Evolutionary conservation across 1,140 invertebrate species (phyloP).

Genomic region (Danaus melanippus): DNA sequence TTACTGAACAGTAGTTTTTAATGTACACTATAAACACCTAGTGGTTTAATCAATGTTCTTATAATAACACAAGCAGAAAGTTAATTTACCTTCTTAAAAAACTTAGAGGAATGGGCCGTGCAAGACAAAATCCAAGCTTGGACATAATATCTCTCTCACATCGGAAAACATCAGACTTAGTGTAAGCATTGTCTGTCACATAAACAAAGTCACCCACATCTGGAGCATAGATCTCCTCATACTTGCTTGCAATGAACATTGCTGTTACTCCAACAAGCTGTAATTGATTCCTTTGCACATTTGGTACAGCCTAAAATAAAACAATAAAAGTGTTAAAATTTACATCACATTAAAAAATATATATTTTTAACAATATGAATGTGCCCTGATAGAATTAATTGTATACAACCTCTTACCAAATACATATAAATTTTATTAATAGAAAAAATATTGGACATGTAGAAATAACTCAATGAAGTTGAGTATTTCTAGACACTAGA

Average conservation of each 20-base stretch:
- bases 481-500: too few relatives aligned
- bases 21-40: too few relatives aligned
- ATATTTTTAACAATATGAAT: not conserved
- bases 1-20: too few relatives aligned
- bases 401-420: too few relatives aligned
- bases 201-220: constrained; percentile 93
- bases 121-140: constrained; percentile 84
- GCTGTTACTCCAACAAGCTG: constrained; percentile 94
- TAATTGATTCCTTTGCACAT: constrained; percentile 78
- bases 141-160: constrained; percentile 89
- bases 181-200: constrained; percentile 92
- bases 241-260: constrained; percentile 94
- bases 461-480: too few relatives aligned
- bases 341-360: not conserved
- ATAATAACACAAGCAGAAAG: not conserved
- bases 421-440: too few relatives aligned
- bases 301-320: constrained; percentile 41
- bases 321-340: not conserved
- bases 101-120: constrained; percentile 88
- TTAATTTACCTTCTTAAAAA: constrained; percentile 84
- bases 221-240: constrained; percentile 95
- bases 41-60: too few relatives aligned
- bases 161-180: constrained; percentile 81
- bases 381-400: too few relatives aligned
- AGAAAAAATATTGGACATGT: too few relatives aligned